Percentiles rank a stretch among this genome's conserved stretches.
These are phyloP conservation scores for Pogonocherus hispidulus DNA, from an alignment of 2,888 invertebrate species.

Conservation along the genomic window DNA sequence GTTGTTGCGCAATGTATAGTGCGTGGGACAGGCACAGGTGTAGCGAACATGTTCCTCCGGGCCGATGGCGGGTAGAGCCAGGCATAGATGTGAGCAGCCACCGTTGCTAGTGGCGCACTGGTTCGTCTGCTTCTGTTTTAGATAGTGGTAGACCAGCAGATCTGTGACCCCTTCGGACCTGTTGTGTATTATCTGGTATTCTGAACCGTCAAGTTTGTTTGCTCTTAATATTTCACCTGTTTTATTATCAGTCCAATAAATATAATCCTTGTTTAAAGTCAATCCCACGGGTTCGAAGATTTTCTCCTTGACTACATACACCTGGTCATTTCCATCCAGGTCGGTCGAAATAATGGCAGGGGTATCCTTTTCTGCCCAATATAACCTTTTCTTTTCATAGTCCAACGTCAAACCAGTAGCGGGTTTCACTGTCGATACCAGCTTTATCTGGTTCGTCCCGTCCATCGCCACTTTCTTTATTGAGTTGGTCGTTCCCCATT, in stretches of 20 bases:
- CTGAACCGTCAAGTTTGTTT: slow-evolving; percentile 79
- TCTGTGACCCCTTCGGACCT: slow-evolving; percentile 73
- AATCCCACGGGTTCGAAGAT: slow-evolving; percentile 84
- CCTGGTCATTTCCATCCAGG: slow-evolving; percentile 79
- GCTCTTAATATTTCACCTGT: slow-evolving; percentile 86
- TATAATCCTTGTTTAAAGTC: slow-evolving; percentile 82
- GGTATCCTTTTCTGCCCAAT: slow-evolving; percentile 83
- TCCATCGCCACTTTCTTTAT: slow-evolving; percentile 89
- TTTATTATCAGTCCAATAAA: slow-evolving; percentile 96
- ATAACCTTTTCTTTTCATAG: slow-evolving; percentile 78
- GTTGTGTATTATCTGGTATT: slow-evolving; percentile 71
- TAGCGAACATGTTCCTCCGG: slow-evolving; percentile 63
- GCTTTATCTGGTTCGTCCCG: slow-evolving; percentile 77
- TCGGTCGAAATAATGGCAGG: slow-evolving; percentile 84
- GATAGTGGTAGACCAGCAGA: slow-evolving; percentile 81
- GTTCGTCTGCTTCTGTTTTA: slow-evolving; percentile 79
- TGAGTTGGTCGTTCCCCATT: slow-evolving; percentile 79
- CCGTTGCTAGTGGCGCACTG: slow-evolving; percentile 85
- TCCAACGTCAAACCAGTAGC: slow-evolving; percentile 84
- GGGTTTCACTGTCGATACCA: slow-evolving; percentile 79
- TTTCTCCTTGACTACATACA: slow-evolving; percentile 74
- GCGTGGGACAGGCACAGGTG: slow-evolving; percentile 88
- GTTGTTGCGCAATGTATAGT: slow-evolving; percentile 81
- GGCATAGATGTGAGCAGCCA: slow-evolving; percentile 87
- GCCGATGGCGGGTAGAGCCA: slow-evolving; percentile 74